Conservation (phyloP, 2,113 vertebrate species). For the Danio rerio region GRCz12tu NC_133176.1:19660501-19661000, state of each 20-base stretch:
- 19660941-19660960: no score
- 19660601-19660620: slow-evolving; percentile 57
- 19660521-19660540: slow-evolving; percentile 29
- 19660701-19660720: slow-evolving; percentile 58
- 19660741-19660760: slow-evolving; percentile 21
- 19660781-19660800: slow-evolving; percentile 37
- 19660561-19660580: slow-evolving; percentile 68
- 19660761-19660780: slow-evolving; percentile 9
- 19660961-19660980: no score
- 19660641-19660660: slow-evolving; percentile 64
- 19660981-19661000: no score
- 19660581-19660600: slow-evolving; percentile 63
- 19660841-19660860: not conserved
- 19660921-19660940: not conserved
- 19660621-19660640: slow-evolving; percentile 70
- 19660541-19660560: slow-evolving; percentile 20
- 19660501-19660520: slow-evolving; percentile 31
- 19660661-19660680: slow-evolving; percentile 56
- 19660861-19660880: not conserved
- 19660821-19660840: not conserved
- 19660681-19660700: slow-evolving; percentile 37
- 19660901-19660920: slow-evolving; percentile 14
- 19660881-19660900: not conserved
- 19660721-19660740: slow-evolving; percentile 33
- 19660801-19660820: not conserved